Evolutionary conservation across 2,888 invertebrate species (phyloP).

Genomic region (Patella ulyssiponensis): DNA sequence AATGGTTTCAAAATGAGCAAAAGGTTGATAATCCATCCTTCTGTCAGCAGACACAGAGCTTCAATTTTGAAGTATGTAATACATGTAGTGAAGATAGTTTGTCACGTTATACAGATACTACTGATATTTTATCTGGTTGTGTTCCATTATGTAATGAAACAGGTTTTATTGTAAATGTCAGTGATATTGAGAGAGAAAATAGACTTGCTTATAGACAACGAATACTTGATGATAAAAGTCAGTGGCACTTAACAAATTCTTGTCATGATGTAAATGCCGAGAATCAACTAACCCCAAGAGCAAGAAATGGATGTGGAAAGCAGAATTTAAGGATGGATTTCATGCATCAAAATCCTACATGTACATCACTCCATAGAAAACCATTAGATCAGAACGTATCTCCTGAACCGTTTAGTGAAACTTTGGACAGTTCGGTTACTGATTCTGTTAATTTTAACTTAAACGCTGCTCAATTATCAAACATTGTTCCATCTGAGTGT

Average conservation of each 20-base stretch:
- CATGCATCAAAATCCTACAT: too few species aligned
- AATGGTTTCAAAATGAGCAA: not conserved
- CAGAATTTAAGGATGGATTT: too few species aligned
- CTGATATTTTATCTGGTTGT: not conserved
- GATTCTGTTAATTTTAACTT: not conserved
- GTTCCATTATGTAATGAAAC: not conserved
- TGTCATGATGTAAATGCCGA: too few species aligned
- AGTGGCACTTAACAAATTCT: not conserved
- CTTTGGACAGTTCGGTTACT: too few species aligned
- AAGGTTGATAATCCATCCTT: not conserved
- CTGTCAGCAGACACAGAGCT: not conserved
- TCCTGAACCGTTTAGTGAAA: too few species aligned
- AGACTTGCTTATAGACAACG: not conserved
- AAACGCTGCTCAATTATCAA: conserved; percentile 7
- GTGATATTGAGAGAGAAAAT: not conserved
- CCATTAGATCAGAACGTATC: too few species aligned
- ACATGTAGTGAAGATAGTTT: not conserved
- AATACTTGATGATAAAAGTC: not conserved
- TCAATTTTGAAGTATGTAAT: conserved; percentile 2
- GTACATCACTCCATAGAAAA: too few species aligned
- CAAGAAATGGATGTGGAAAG: too few species aligned
- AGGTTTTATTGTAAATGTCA: not conserved
- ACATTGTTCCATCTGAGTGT: not conserved
- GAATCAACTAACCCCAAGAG: too few species aligned
- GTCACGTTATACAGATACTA: not conserved